These are phyloP conservation scores for Bombus consobrinus DNA, from an alignment of 1,140 invertebrate species.

Conservation along the genomic window DNA sequence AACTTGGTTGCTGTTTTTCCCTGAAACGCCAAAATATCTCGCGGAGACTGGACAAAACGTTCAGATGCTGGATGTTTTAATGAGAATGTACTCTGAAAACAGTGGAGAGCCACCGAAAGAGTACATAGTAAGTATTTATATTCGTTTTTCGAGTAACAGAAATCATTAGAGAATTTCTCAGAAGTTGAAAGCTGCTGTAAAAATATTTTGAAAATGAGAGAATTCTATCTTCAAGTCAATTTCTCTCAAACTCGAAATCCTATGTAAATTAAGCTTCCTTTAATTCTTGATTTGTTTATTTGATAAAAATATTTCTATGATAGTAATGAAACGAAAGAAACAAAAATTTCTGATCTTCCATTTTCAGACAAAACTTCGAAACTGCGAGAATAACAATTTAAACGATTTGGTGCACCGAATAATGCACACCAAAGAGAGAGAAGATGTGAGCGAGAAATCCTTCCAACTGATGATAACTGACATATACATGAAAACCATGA, in stretches of 20 bases:
- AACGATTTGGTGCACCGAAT: constrained; percentile 48
- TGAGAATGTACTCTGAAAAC: constrained; percentile 79
- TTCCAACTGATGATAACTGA: constrained; percentile 41
- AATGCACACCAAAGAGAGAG: constrained; percentile 16
- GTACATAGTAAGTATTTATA: constrained; percentile 75
- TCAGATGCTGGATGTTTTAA: constrained; percentile 78
- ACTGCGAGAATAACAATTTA: constrained; percentile 46
- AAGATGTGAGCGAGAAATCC: constrained; percentile 26
- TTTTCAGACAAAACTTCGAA: constrained; percentile 66
- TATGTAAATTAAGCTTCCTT: not conserved
- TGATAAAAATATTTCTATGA: not conserved
- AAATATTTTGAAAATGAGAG: not conserved
- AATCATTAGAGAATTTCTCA: not conserved
- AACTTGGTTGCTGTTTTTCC: constrained; percentile 81
- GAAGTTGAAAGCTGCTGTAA: not conserved
- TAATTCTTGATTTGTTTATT: too few relatives aligned
- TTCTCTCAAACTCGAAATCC: not conserved
- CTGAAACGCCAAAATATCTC: constrained; percentile 86
- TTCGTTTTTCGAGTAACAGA: not conserved
- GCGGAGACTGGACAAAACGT: constrained; percentile 80
- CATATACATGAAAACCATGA: constrained; percentile 63
- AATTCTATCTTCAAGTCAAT: not conserved
- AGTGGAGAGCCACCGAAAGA: constrained; percentile 73
- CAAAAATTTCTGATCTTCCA: not conserved
- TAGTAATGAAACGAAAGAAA: not conserved